Evolutionary conservation across 2,888 invertebrate genomes (phyloP), one percentile per base, ranked within the genome.

Genomic region (Copidosoma aretas): DNA sequence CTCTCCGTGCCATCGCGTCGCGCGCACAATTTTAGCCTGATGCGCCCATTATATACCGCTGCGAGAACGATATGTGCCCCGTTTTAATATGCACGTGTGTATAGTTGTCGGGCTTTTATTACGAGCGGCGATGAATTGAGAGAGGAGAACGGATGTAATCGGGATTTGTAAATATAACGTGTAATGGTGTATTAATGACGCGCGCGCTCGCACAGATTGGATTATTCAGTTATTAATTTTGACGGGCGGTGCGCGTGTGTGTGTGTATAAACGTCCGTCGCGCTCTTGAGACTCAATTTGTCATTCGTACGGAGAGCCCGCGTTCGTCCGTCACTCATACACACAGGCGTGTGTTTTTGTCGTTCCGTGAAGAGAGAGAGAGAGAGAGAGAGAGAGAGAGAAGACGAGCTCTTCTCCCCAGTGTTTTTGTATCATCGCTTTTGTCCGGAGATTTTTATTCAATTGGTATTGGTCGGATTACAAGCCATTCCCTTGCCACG

Each of bases 81-180:
- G 43, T 17, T 46, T 15, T 46, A 8, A 12, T 17, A 15, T 46
- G 8, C 41, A 14, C 41, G 10, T 14, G 10, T 17, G 8, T 46
- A 14, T 46, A 14, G 43, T 2, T 4, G 3, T 14, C 8, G 43
- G 14, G 14, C 43, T 46, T 46, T 21, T 46, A 41, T 46, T 56
- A 32, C 51, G 46, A 63, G 25, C 43, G 41, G 57, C n/a, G 51
- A 51, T n/a, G 24, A 60, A 46, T 68, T 62, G 39, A 43, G 10
- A n/a, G 21, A 39, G 39, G 43, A 24, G 56, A 43, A 60, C 57
- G 57, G 39, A 15, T 62, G 52, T 65, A 53, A 68, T 69, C 57
- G 59, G 22, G 59, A 66, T 70, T 70, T 46, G 70, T 70, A 70
- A 66, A 70, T 65, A 63, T 12, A 17, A 5, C 4, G 4, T 8